phyloP scores from a whole-genome alignment of 2,888 invertebrate genomes.

The Eledone cirrhosa region DNA sequence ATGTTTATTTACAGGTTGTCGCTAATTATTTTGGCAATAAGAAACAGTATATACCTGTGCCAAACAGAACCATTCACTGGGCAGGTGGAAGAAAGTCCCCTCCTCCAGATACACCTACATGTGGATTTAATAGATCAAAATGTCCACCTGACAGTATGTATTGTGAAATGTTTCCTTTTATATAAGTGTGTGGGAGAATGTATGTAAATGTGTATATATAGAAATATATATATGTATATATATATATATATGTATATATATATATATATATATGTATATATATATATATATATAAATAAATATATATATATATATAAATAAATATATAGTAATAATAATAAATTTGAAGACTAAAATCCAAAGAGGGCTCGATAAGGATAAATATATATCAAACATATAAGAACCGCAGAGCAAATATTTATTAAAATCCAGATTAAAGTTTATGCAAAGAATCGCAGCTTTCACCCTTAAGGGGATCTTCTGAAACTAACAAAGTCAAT shows the following conservation, averaged over 20 bases:
- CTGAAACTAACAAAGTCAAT: too few species aligned
- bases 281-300: background rate
- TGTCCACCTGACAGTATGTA: slow-evolving; percentile 73
- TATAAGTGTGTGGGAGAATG: background rate
- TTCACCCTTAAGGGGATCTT: too few species aligned
- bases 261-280: background rate
- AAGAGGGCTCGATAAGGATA: too few species aligned
- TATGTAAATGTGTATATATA: background rate
- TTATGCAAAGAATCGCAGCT: too few species aligned
- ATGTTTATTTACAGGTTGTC: slow-evolving; percentile 78
- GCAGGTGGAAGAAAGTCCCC: slow-evolving; percentile 80
- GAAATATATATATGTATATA: background rate
- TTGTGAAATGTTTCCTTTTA: background rate
- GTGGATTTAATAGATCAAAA: slow-evolving; percentile 90
- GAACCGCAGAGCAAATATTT: too few species aligned
- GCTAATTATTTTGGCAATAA: slow-evolving; percentile 88
- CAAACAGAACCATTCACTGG: slow-evolving; percentile 83
- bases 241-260: slow-evolving; percentile 8
- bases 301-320: too few species aligned
- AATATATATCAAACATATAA: too few species aligned
- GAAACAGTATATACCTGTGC: slow-evolving; percentile 75
- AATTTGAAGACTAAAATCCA: too few species aligned
- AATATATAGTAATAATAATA: too few species aligned
- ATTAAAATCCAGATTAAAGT: too few species aligned
- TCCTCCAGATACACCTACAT: slow-evolving; percentile 87